These are phyloP conservation scores for Hirtodrosophila alboralis DNA, from an alignment of 2,888 invertebrate genomes.

Conservation along the genomic window DNA sequence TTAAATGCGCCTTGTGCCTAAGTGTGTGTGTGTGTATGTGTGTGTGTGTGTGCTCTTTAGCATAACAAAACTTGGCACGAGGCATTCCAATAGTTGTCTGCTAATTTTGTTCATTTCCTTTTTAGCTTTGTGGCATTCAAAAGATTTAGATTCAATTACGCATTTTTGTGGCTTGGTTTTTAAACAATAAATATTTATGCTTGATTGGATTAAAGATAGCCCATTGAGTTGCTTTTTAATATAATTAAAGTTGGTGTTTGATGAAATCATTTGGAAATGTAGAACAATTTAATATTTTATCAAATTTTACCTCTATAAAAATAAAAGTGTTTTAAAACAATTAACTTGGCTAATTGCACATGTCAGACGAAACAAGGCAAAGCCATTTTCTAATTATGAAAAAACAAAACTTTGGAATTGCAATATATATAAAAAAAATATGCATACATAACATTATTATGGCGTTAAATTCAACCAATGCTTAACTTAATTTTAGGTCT, in stretches of 20 bases:
- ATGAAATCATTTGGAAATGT: slow-evolving; percentile 30
- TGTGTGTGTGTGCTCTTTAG: slow-evolving; percentile 4
- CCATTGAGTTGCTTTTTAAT: slow-evolving; percentile 15
- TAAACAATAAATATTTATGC: slow-evolving; percentile 23
- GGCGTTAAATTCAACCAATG: no score
- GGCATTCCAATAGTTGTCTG: slow-evolving; percentile 37
- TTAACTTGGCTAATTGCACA: no score
- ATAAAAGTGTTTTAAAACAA: no score
- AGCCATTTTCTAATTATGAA: no score
- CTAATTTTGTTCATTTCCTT: slow-evolving; percentile 61
- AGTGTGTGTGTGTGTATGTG: neutral
- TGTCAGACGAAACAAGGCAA: no score
- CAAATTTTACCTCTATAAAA: neutral
- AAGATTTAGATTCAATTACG: slow-evolving; percentile 55
- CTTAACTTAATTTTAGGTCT: no score
- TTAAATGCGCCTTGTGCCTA: slow-evolving; percentile 13
- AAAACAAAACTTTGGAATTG: no score
- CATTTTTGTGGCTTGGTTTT: slow-evolving; percentile 50
- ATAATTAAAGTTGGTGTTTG: neutral
- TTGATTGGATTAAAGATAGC: slow-evolving; percentile 17
- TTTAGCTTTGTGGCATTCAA: slow-evolving; percentile 41
- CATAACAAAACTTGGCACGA: slow-evolving; percentile 29
- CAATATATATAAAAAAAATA: no score
- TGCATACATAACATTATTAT: slow-evolving; percentile 5
- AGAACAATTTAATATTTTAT: neutral